Conservation (phyloP, 2,113 vertebrate genomes). For the Solea solea region DNA sequence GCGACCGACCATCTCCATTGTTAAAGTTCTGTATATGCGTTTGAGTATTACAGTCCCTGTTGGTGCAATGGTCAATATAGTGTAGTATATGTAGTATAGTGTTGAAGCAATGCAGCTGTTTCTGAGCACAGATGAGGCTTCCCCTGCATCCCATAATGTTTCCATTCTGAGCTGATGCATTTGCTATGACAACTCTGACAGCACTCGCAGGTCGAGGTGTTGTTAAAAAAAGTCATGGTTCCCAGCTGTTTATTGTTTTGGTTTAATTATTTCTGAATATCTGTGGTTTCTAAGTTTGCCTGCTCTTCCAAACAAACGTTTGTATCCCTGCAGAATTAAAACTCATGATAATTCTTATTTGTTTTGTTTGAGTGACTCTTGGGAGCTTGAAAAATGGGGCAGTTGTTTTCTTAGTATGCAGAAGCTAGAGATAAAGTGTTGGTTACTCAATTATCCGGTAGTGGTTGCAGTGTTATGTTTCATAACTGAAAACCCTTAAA, state of each 20-base stretch:
- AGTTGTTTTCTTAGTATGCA: neutral
- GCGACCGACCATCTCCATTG: too few relatives aligned
- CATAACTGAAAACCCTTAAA: neutral
- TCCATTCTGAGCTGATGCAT: constrained; percentile 5
- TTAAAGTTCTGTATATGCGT: too few relatives aligned
- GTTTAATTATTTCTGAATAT: constrained; percentile 9
- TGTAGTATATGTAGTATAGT: too few relatives aligned
- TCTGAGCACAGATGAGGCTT: constrained; percentile 12
- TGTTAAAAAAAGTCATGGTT: neutral
- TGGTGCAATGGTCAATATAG: too few relatives aligned
- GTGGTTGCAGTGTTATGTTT: neutral
- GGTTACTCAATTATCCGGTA: neutral
- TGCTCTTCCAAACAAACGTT: constrained; percentile 8
- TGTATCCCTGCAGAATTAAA: neutral
- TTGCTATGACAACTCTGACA: constrained; percentile 44
- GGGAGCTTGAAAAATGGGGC: constrained; percentile 17
- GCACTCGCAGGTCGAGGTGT: neutral
- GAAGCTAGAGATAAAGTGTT: neutral
- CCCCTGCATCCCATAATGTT: constrained; percentile 48
- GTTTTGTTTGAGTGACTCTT: neutral
- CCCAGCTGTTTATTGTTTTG: too few relatives aligned
- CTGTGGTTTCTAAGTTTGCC: neutral
- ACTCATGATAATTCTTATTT: neutral
- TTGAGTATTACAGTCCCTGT: too few relatives aligned
- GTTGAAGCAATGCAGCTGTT: neutral